Evolutionary conservation across 2,888 invertebrate species (phyloP).

Genomic region (Lumbricus terrestris): DNA sequence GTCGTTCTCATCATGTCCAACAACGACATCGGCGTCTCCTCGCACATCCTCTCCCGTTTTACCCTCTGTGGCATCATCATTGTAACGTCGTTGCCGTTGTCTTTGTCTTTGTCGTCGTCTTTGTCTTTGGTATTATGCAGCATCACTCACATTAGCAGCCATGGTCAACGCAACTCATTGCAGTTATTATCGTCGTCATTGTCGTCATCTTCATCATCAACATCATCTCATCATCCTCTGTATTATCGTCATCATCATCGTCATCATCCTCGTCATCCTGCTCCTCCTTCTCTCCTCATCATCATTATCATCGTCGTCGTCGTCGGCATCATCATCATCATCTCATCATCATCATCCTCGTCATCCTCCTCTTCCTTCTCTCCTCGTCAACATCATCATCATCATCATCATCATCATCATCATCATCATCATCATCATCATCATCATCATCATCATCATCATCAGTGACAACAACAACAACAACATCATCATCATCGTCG

Average conservation of each 20-base stretch:
- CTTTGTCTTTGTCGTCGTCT: too few species aligned
- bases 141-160: too few species aligned
- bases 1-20: too few species aligned
- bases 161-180: too few species aligned
- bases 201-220: too few species aligned
- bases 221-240: too few species aligned
- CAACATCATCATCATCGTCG: constrained; percentile 14
- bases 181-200: too few species aligned
- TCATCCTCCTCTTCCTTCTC: not conserved
- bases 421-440: constrained; percentile 8
- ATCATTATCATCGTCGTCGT: constrained; percentile 15
- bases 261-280: constrained; percentile 10
- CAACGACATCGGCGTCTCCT: too few species aligned
- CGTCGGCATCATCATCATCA: not conserved
- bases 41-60: too few species aligned
- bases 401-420: not conserved
- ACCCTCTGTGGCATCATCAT: too few species aligned
- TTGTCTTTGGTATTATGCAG: too few species aligned
- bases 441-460: not conserved
- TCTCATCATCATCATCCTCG: constrained; percentile 12
- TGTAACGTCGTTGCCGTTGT: too few species aligned
- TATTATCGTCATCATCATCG: not conserved
- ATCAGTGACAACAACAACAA: not conserved
- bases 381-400: constrained; percentile 11
- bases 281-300: not conserved